phyloP scores from a whole-genome alignment of 2,797 vertebrate genomes.

The Micrastur ruficollis region DNA sequence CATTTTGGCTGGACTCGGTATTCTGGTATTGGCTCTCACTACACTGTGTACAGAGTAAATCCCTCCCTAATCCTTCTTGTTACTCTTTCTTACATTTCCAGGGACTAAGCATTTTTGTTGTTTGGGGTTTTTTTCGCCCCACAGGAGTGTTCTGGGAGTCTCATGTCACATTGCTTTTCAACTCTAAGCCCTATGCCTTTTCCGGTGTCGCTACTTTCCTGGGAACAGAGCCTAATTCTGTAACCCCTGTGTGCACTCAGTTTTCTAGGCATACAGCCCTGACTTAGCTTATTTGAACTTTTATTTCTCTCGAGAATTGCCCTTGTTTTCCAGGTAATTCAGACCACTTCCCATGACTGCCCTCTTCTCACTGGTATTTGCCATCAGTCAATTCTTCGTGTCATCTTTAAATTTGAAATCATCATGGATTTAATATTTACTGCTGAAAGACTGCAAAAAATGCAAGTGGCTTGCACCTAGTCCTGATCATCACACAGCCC shows the following conservation, averaged over 20 bases:
- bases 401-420: background rate
- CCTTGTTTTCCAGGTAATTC: background rate
- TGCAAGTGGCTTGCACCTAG: background rate
- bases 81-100: background rate
- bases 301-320: background rate
- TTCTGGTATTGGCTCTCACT: background rate
- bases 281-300: background rate
- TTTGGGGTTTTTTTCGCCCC: background rate
- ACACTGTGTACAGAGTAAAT: slow-evolving; percentile 10
- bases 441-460: background rate
- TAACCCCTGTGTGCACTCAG: background rate
- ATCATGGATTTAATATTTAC: background rate
- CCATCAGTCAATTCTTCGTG: background rate
- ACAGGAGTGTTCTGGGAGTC: background rate
- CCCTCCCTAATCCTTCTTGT: background rate
- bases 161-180: background rate
- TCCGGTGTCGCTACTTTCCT: background rate
- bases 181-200: background rate
- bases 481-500: background rate
- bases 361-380: background rate
- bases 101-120: background rate
- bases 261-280: background rate
- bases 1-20: background rate
- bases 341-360: background rate
- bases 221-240: background rate